A percentile compares a stretch with the other conserved stretches of the same genome.
These are phyloP conservation scores for Eupeodes corollae DNA, from an alignment of 1,140 invertebrate genomes.

Conservation along the genomic window DNA sequence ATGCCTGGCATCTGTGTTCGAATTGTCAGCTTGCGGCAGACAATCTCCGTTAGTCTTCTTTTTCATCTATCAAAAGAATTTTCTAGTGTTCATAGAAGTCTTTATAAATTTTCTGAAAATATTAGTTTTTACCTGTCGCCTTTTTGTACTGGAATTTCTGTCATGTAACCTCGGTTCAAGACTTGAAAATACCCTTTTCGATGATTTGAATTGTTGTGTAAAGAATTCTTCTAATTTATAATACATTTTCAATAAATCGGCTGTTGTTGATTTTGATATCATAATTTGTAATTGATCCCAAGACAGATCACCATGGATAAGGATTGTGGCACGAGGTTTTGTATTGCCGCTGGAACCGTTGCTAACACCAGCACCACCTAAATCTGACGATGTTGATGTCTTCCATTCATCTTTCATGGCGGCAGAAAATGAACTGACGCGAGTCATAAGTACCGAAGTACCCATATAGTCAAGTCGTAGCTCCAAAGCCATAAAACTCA, in stretches of 20 bases:
- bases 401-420: conserved; percentile 77
- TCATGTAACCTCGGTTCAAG: conserved; percentile 46
- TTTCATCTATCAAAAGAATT: neutral
- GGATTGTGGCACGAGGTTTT: conserved; percentile 58
- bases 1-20: conserved; percentile 55
- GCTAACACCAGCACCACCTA: neutral
- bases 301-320: conserved; percentile 80
- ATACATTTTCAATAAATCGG: conserved; percentile 92
- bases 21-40: conserved; percentile 1
- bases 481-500: conserved; percentile 76
- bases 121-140: conserved; percentile 24
- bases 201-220: conserved; percentile 87
- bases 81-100: neutral
- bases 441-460: conserved; percentile 79
- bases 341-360: neutral
- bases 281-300: conserved; percentile 88
- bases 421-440: conserved; percentile 72
- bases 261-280: conserved; percentile 92
- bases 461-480: conserved; percentile 93
- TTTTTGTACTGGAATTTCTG: conserved; percentile 41
- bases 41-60: neutral
- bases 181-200: conserved; percentile 78
- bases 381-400: conserved; percentile 31
- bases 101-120: neutral
- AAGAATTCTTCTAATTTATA: conserved; percentile 95